phyloP scores from a whole-genome alignment of 1,140 invertebrate species.

The Cyclargus thomasi region DNA sequence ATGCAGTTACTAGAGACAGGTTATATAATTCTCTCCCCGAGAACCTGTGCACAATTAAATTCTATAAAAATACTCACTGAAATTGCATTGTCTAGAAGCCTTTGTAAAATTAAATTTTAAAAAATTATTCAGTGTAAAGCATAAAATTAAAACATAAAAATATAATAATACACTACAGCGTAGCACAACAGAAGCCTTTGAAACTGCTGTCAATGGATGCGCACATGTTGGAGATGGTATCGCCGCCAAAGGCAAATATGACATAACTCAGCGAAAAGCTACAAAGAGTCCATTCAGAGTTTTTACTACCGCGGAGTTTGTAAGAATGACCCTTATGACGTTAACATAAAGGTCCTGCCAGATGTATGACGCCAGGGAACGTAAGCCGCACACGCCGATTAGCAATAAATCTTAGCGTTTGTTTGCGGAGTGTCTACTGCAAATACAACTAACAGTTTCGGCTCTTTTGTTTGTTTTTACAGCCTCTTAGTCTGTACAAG shows the following conservation, averaged over 20 bases:
- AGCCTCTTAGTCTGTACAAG: constrained; percentile 43
- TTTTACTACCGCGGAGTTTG: neutral
- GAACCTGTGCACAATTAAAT: no score
- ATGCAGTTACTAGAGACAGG: no score
- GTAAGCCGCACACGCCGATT: constrained; percentile 42
- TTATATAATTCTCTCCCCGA: no score
- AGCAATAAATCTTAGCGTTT: constrained; percentile 60
- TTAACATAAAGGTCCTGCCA: neutral
- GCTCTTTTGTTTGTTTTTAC: constrained; percentile 49
- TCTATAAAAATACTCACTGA: no score
- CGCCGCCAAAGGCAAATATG: neutral
- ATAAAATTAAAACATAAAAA: no score
- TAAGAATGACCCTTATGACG: neutral
- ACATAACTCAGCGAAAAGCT: neutral
- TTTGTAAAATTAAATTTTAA: no score
- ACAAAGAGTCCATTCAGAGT: neutral
- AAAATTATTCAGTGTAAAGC: no score
- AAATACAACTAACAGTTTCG: constrained; percentile 47
- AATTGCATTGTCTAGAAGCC: no score
- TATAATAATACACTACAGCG: neutral
- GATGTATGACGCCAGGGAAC: neutral
- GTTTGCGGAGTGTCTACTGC: constrained; percentile 53
- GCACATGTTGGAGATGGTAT: neutral
- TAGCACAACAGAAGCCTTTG: neutral
- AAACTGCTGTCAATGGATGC: neutral